Evolutionary conservation across 2,888 invertebrate species (phyloP).

Genomic region (Drosophila falleni): DNA sequence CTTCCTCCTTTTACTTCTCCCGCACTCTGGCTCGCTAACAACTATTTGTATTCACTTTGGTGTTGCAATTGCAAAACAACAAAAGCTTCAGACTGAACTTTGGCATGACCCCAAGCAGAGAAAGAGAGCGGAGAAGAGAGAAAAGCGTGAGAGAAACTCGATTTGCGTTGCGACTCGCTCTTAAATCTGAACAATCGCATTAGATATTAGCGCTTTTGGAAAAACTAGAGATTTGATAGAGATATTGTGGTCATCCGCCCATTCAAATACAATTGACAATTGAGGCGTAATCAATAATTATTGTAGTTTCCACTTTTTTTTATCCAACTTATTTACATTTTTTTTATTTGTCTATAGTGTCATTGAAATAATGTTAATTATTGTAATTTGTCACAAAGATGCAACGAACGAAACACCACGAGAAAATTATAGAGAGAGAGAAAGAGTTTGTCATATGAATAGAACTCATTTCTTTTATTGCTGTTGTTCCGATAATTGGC

Average conservation of each 20-base stretch:
- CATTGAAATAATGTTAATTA: constrained; percentile 66
- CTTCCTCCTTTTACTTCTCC: not conserved
- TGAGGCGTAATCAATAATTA: constrained; percentile 10
- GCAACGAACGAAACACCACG: not conserved
- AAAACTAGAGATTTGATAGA: constrained; percentile 47
- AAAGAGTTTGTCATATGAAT: not conserved
- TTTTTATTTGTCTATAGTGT: constrained; percentile 20
- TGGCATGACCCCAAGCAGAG: constrained; percentile 34
- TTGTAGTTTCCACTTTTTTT: constrained; percentile 20
- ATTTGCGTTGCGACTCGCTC: not conserved
- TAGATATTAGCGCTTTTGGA: constrained; percentile 33
- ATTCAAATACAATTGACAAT: constrained; percentile 22
- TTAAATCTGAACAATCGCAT: constrained; percentile 31
- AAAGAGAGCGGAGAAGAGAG: not conserved
- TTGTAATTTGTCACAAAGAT: constrained; percentile 39
- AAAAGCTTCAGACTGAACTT: constrained; percentile 52
- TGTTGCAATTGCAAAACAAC: constrained; percentile 50
- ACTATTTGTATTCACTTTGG: constrained; percentile 45
- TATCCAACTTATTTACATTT: constrained; percentile 5
- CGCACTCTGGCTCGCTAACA: constrained; percentile 10
- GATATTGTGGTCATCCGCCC: constrained; percentile 33
- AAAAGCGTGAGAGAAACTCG: not conserved
- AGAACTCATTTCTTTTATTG: not conserved
- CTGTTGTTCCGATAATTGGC: constrained; percentile 1
- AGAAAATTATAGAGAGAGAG: not conserved